These are phyloP conservation scores for Poeciliopsis turrubarensis DNA, from an alignment of 2,113 vertebrate genomes.

Conservation along the genomic window DNA sequence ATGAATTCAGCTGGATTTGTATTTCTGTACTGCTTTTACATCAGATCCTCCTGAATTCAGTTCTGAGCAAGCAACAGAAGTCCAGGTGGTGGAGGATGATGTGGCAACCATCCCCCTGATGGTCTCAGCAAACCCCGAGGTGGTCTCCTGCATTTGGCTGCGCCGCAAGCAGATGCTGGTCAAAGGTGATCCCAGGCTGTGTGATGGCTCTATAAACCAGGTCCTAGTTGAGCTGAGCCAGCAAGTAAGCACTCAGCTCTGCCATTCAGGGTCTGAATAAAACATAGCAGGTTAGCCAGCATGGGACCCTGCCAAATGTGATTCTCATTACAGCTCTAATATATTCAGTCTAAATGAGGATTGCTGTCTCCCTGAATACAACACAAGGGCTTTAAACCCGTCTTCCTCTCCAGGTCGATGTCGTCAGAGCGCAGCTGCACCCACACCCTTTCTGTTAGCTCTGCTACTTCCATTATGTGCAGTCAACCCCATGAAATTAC, in stretches of 20 bases:
- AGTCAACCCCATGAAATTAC: conserved; percentile 31
- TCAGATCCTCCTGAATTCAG: conserved; percentile 82
- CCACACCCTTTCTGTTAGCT: conserved; percentile 44
- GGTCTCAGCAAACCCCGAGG: conserved; percentile 79
- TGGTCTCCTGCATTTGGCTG: conserved; percentile 79
- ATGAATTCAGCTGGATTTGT: conserved; percentile 30
- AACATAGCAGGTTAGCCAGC: conserved; percentile 77
- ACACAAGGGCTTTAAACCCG: conserved; percentile 68
- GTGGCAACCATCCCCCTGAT: conserved; percentile 70
- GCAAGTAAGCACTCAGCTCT: conserved; percentile 75
- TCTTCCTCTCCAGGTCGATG: conserved; percentile 62
- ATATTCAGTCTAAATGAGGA: conserved; percentile 81
- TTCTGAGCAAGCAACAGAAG: conserved; percentile 67
- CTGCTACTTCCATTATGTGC: conserved; percentile 35
- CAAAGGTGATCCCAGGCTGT: conserved; percentile 75
- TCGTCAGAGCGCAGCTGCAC: conserved; percentile 52
- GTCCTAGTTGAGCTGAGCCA: conserved; percentile 75
- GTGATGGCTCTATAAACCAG: conserved; percentile 74
- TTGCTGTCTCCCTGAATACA: conserved; percentile 77
- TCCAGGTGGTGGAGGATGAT: conserved; percentile 77
- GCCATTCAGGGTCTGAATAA: conserved; percentile 79
- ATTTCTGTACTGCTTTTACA: conserved; percentile 37
- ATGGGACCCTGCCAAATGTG: conserved; percentile 79
- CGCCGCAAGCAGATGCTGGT: conserved; percentile 67
- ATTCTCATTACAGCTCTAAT: conserved; percentile 80